A percentile compares a stretch with the other conserved stretches of the same genome.
Evolutionary conservation across 2,113 vertebrate species (phyloP).

Genomic region (Delphinapterus leucas): DNA sequence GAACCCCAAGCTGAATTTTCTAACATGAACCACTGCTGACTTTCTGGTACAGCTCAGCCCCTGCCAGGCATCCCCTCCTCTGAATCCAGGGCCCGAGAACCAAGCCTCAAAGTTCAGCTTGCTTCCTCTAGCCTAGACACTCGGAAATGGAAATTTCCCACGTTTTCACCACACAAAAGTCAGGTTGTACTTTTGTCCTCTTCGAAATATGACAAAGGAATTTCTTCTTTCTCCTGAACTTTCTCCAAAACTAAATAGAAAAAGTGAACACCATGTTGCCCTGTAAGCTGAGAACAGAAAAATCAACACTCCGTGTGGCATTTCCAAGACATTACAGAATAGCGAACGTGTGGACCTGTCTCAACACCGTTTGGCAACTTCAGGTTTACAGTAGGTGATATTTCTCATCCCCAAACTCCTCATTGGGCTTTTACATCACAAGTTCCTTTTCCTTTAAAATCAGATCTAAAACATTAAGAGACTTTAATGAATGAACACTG

Average conservation of each 20-base stretch:
- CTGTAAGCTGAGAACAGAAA: slow-evolving; percentile 41
- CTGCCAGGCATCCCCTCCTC: background rate
- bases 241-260: slow-evolving; percentile 20
- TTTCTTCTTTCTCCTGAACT: slow-evolving; percentile 13
- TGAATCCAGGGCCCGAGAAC: background rate
- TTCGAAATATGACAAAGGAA: slow-evolving; percentile 46
- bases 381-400: background rate
- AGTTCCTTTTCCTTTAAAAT: background rate
- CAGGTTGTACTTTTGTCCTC: slow-evolving; percentile 25
- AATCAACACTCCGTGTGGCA: background rate
- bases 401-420: background rate
- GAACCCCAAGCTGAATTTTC: background rate
- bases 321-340: background rate
- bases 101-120: background rate
- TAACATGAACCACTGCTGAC: background rate
- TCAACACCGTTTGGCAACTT: background rate
- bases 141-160: background rate
- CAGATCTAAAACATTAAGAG: background rate
- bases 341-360: background rate
- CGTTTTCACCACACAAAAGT: slow-evolving; percentile 2
- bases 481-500: background rate
- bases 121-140: background rate
- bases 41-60: background rate
- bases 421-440: background rate
- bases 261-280: slow-evolving; percentile 15